Evolutionary conservation across 1,140 invertebrate species (phyloP).

Genomic region (Bathynomus jamesi): DNA sequence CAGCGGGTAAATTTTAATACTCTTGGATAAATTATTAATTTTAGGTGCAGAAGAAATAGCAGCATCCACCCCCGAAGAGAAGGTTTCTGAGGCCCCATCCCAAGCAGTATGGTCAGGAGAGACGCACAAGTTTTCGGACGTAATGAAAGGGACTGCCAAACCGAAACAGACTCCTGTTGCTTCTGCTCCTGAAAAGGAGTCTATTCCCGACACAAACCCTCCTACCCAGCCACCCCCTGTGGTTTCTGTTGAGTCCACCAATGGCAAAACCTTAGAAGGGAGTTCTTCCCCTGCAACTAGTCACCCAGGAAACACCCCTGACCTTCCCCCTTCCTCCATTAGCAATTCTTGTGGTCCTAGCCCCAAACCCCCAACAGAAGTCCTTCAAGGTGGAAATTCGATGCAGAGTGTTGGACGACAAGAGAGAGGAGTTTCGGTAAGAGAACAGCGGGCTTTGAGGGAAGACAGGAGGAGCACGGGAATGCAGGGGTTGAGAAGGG

Average conservation of each 20-base stretch:
- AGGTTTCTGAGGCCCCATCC: conserved; percentile 8
- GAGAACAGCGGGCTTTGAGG: background rate
- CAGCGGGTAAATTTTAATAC: no score
- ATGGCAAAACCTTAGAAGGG: background rate
- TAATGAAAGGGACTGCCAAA: conserved; percentile 67
- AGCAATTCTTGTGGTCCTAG: background rate
- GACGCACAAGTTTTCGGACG: conserved; percentile 59
- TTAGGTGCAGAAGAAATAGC: conserved; percentile 27
- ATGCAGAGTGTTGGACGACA: background rate
- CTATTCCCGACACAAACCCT: conserved; percentile 3
- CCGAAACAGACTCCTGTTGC: conserved; percentile 28
- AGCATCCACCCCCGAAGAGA: conserved; percentile 29
- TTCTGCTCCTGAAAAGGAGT: conserved; percentile 14
- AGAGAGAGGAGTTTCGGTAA: background rate
- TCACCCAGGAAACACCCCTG: background rate
- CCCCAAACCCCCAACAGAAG: background rate
- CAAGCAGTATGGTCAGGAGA: conserved; percentile 20
- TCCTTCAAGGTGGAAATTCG: background rate
- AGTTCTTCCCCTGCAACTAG: background rate
- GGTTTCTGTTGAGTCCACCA: background rate
- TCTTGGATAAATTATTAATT: no score
- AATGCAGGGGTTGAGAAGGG: background rate
- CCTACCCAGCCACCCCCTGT: no score
- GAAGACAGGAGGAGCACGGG: background rate
- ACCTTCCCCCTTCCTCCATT: background rate